Evolutionary conservation across 2,113 vertebrate genomes (phyloP).

Genomic region (Trematomus loennbergii): DNA sequence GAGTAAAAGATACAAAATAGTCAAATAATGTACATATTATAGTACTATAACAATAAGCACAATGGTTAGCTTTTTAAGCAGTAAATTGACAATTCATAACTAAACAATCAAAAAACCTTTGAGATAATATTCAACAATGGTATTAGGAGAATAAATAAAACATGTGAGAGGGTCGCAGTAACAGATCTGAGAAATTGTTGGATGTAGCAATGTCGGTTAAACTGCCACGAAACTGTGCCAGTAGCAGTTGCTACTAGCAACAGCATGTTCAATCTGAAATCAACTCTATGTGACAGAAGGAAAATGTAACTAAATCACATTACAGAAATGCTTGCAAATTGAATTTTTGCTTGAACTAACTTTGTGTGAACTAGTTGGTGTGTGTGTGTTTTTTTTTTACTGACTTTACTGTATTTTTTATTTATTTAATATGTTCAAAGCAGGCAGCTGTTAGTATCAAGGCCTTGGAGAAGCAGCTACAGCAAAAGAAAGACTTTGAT

Average conservation of each 20-base stretch:
- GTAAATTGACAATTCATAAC: background rate
- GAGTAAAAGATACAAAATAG: background rate
- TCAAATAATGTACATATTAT: background rate
- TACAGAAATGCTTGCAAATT: background rate
- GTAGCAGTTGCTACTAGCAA: conserved; percentile 17
- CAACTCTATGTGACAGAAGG: background rate
- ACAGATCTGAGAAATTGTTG: background rate
- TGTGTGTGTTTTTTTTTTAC: background rate
- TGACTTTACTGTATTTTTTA: background rate
- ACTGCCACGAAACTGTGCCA: background rate
- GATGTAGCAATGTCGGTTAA: background rate
- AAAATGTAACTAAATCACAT: background rate
- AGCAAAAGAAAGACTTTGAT: conserved; percentile 90
- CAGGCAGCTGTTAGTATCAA: conserved; percentile 73
- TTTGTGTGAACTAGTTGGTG: background rate
- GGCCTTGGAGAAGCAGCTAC: conserved; percentile 86
- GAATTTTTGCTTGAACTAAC: background rate
- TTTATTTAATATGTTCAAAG: conserved; percentile 8
- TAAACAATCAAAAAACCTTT: background rate
- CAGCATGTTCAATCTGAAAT: background rate
- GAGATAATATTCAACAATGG: background rate
- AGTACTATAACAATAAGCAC: background rate
- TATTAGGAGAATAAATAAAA: background rate
- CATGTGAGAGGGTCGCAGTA: background rate
- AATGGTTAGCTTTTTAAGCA: background rate